Conservation (phyloP, 37 sponge, comb jelly and placozoan species). For the Amphimedon queenslandica region DNA sequence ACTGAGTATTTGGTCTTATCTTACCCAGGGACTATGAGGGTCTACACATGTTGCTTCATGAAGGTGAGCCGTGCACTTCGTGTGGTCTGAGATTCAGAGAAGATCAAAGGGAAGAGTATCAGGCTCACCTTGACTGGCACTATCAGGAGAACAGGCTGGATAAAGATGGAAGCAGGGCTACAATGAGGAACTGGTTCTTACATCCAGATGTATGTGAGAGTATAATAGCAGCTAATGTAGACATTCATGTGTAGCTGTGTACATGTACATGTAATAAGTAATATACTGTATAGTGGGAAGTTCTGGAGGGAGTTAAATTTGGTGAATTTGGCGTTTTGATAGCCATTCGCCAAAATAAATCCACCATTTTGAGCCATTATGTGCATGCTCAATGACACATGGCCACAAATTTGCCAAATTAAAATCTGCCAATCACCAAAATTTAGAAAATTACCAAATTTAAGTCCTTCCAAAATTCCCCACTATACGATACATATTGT, state of each 20-base stretch:
- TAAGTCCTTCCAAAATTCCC: too few species aligned
- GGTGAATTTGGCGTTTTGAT: too few species aligned
- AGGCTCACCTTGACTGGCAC: slow-evolving; percentile 94
- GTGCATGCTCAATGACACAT: too few species aligned
- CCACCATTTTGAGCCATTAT: too few species aligned
- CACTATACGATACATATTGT: too few species aligned
- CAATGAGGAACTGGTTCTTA: slow-evolving; percentile 63
- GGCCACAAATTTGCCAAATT: too few species aligned
- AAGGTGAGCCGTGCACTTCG: slow-evolving; percentile 78
- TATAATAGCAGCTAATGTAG: too few species aligned
- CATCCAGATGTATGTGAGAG: slow-evolving; percentile 59
- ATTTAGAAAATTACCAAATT: too few species aligned
- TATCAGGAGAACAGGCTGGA: slow-evolving; percentile 69
- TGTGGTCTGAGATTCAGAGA: slow-evolving; percentile 88
- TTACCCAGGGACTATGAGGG: slow-evolving; percentile 32
- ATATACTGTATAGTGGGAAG: too few species aligned
- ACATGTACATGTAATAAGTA: slow-evolving; percentile 25
- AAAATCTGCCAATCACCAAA: too few species aligned
- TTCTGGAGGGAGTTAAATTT: too few species aligned
- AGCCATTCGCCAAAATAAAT: too few species aligned
- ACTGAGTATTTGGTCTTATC: background rate
- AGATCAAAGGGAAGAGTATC: slow-evolving; percentile 42
- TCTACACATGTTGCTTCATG: slow-evolving; percentile 54
- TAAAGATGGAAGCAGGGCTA: slow-evolving; percentile 15
- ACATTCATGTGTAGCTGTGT: slow-evolving; percentile 12